Evolutionary conservation across 2,113 vertebrate genomes (phyloP).

Genomic region (Marcusenius ussheri): DNA sequence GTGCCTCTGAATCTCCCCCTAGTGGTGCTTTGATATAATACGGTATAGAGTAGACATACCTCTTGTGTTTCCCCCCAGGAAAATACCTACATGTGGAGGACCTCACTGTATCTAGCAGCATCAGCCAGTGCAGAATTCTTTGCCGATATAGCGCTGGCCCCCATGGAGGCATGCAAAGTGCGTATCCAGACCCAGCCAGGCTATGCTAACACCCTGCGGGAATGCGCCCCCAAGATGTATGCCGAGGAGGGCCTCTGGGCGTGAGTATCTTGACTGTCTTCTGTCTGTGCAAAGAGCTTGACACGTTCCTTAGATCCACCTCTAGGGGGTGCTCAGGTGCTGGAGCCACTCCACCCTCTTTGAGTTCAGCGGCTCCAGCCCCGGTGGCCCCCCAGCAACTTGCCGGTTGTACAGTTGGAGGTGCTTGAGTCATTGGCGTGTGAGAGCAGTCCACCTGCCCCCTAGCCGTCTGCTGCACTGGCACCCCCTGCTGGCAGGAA

Average conservation of each 20-base stretch:
- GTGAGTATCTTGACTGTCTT: constrained; percentile 64
- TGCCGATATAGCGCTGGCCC: constrained; percentile 95
- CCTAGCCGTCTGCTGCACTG: constrained; percentile 52
- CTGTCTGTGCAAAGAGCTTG: background rate
- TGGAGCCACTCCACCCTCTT: constrained; percentile 58
- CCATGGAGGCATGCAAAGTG: constrained; percentile 98
- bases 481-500: constrained; percentile 27
- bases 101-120: constrained; percentile 87
- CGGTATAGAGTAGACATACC: background rate
- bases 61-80: constrained; percentile 60
- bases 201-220: constrained; percentile 87
- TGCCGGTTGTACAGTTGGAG: constrained; percentile 83
- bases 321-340: constrained; percentile 72
- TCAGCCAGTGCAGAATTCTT: constrained; percentile 99
- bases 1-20: background rate
- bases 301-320: constrained; percentile 95
- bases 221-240: constrained; percentile 90
- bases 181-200: constrained; percentile 96
- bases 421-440: constrained; percentile 98
- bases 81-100: constrained; percentile 92
- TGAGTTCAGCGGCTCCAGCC: constrained; percentile 61
- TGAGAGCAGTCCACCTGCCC: constrained; percentile 81
- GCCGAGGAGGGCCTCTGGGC: constrained; percentile 90
- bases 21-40: background rate
- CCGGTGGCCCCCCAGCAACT: constrained; percentile 71